phyloP scores from a whole-genome alignment of 2,113 vertebrate species.

The Addax nasomaculatus region DNA sequence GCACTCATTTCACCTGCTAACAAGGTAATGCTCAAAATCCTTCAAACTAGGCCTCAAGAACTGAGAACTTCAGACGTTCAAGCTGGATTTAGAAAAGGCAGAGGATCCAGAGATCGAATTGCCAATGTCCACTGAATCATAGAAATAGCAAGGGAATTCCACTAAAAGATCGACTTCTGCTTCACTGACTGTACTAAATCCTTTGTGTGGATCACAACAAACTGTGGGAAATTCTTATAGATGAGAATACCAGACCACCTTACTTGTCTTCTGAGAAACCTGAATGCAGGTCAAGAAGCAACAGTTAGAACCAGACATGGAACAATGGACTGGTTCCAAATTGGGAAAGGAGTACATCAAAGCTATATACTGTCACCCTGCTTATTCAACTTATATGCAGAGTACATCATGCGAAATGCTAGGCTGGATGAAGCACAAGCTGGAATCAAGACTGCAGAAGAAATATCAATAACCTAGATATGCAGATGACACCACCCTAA shows the following conservation, averaged over 20 bases:
- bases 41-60: background rate
- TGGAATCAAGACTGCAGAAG: background rate
- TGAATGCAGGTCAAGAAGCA: background rate
- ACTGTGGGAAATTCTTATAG: background rate
- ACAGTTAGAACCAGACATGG: background rate
- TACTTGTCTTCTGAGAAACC: background rate
- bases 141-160: background rate
- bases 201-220: background rate
- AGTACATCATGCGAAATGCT: background rate
- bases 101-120: background rate
- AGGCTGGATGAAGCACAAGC: background rate
- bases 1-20: background rate
- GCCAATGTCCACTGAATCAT: background rate
- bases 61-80: background rate
- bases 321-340: background rate
- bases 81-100: background rate
- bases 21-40: background rate
- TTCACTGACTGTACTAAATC: background rate
- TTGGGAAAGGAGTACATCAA: background rate
- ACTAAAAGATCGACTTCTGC: background rate
- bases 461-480: background rate
- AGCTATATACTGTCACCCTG: background rate
- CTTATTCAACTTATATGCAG: background rate
- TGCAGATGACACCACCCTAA: background rate
- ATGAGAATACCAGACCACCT: background rate